Evolutionary conservation across 1,140 invertebrate species (phyloP), one percentile per base, ranked within the genome.

Genomic region (Zaprionus africanus): DNA sequence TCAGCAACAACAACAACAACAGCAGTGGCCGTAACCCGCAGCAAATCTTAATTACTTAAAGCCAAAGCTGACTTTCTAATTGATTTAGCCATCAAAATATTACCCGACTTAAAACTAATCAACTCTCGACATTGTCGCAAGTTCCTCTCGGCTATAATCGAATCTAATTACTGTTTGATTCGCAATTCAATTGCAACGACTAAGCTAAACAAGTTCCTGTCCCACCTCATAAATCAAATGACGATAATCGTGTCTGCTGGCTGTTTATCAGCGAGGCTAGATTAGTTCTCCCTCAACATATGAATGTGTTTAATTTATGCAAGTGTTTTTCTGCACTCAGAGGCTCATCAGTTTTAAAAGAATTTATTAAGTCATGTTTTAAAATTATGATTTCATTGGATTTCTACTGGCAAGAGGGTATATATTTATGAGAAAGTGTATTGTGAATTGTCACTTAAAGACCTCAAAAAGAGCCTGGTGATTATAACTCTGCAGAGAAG

Each of bases 81-180:
- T 81, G 78, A 71, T 81, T 87, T 74, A 78, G 68, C 76, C 79
- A 81, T 83, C 79, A 68, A 65, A 34, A 34, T 76, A 75, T 58
- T 31, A 11, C 36, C 12, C 41, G 28, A 34, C 11, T 49, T 17
- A 11, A 49, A 19, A 9, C 19, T 19, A 49, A 49, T 49, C 17
- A 19, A 49, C 43, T 17, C 43, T 17, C 9, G 17, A 19, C 43
- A 49, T 49, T 49, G 43, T 49, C 43, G 43, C 38, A n/a, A 41
- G 38, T 19, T 11, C 7, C 43, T 19, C 6, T 17, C 13, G 6
- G n/a, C 41, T 17, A 19, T 49, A 22, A 49, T 34, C 46, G 13
- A 11, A 51, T 26, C 36, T 71, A 76, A 76, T 76, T 76, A 64
- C 73, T 54, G 5, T 15, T 70, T 46, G 36, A 76, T 58, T 54